Conservation (phyloP, 2,797 vertebrate genomes). For the Poecilia gillii region DNA sequence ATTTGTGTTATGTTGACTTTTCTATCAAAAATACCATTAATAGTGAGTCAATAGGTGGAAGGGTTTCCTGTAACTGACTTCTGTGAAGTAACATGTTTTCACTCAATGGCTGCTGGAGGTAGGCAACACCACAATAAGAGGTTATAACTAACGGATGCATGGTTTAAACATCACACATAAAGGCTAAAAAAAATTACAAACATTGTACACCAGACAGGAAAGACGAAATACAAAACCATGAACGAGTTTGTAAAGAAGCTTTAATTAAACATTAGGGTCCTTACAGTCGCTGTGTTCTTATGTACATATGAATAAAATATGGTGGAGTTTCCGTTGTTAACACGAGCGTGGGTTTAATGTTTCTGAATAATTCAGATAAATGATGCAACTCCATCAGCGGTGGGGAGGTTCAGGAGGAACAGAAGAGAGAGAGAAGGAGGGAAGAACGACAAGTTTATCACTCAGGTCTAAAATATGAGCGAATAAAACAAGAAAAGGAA, state of each 20-base stretch:
- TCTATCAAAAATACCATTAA: background rate
- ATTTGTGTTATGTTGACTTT: background rate
- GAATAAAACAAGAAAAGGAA: background rate
- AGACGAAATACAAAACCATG: background rate
- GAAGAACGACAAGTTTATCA: background rate
- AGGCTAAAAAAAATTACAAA: background rate
- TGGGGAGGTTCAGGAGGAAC: background rate
- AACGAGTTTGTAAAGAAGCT: background rate
- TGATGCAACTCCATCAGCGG: slow-evolving; percentile 21
- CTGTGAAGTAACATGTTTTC: background rate
- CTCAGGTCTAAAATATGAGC: background rate
- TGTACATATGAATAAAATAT: slow-evolving; percentile 63
- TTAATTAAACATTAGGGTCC: background rate
- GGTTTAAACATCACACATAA: background rate
- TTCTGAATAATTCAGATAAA: slow-evolving; percentile 64
- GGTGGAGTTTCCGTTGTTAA: slow-evolving; percentile 53
- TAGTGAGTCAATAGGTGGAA: background rate
- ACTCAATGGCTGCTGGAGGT: background rate
- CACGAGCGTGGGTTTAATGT: slow-evolving; percentile 58
- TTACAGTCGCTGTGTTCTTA: background rate
- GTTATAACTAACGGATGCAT: background rate
- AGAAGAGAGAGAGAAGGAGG: background rate
- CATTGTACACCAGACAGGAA: background rate
- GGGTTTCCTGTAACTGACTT: background rate
- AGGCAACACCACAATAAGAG: background rate